These are phyloP conservation scores for Stenurella melanura DNA, from an alignment of 2,888 invertebrate genomes.

Conservation along the genomic window DNA sequence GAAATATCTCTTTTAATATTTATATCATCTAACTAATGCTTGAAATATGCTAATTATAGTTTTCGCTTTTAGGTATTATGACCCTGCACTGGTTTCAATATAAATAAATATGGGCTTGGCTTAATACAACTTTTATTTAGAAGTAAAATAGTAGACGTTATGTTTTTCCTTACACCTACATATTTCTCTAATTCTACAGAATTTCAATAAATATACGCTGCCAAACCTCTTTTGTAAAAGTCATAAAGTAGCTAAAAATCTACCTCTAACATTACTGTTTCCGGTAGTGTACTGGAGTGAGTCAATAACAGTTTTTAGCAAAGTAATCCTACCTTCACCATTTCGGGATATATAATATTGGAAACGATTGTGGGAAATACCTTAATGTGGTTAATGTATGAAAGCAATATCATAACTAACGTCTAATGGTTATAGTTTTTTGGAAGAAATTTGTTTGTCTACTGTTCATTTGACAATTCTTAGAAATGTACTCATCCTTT, in stretches of 20 bases:
- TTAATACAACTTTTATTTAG: no score
- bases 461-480: slow-evolving; percentile 29
- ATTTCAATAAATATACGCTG: neutral
- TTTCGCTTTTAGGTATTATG: no score
- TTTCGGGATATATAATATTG: slow-evolving; percentile 22
- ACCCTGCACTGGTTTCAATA: no score
- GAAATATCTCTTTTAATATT: no score
- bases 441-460: slow-evolving; percentile 37
- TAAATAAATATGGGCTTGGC: no score
- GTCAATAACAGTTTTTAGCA: slow-evolving; percentile 32
- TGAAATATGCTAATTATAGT: no score
- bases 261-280: slow-evolving; percentile 48
- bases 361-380: slow-evolving; percentile 35
- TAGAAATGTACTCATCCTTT: neutral
- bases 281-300: slow-evolving; percentile 40
- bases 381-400: slow-evolving; percentile 50
- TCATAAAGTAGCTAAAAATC: slow-evolving; percentile 41
- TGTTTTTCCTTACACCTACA: neutral
- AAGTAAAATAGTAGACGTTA: no score
- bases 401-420: slow-evolving; percentile 54
- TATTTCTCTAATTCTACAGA: neutral
- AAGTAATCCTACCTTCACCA: no score
- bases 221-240: neutral
- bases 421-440: slow-evolving; percentile 50
- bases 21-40: no score